Conservation (phyloP, 2,888 invertebrate genomes). For the Drosophila peninsularis region DNA sequence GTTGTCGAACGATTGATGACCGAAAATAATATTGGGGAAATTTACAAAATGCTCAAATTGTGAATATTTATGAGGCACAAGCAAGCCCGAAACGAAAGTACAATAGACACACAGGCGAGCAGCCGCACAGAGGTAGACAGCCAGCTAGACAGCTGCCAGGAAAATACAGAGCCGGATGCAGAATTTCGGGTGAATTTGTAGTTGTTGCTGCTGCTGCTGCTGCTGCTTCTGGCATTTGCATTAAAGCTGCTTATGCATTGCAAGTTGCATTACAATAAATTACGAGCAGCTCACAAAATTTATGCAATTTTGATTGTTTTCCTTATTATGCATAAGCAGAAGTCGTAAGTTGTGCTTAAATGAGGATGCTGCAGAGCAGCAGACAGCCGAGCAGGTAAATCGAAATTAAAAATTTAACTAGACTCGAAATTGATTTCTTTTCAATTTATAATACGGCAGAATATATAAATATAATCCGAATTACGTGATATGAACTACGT, state of each 20-base stretch:
- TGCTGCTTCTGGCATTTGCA: conserved; percentile 34
- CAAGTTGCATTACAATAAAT: conserved; percentile 23
- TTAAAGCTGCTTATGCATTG: conserved; percentile 44
- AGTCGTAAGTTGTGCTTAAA: neutral
- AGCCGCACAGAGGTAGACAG: neutral
- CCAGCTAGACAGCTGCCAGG: conserved; percentile 1
- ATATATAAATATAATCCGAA: too few relatives aligned
- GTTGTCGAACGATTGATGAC: conserved; percentile 54
- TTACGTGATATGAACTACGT: too few relatives aligned
- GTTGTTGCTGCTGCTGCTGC: conserved; percentile 19
- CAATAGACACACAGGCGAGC: neutral
- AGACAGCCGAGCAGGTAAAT: neutral
- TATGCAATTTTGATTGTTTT: conserved; percentile 34
- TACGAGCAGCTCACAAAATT: conserved; percentile 32
- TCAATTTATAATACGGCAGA: neutral
- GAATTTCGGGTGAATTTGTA: conserved; percentile 11
- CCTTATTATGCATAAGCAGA: conserved; percentile 16
- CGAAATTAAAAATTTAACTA: neutral
- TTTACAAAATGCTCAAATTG: conserved; percentile 44
- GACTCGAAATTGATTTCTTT: neutral
- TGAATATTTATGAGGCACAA: conserved; percentile 63
- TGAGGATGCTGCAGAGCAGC: neutral
- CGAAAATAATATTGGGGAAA: conserved; percentile 52
- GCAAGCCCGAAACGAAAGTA: conserved; percentile 6
- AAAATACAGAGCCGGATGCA: conserved; percentile 21